Evolutionary conservation across 2,113 vertebrate genomes (phyloP), one percentile per base, ranked within the genome.

Genomic region (Elephas maximus): DNA sequence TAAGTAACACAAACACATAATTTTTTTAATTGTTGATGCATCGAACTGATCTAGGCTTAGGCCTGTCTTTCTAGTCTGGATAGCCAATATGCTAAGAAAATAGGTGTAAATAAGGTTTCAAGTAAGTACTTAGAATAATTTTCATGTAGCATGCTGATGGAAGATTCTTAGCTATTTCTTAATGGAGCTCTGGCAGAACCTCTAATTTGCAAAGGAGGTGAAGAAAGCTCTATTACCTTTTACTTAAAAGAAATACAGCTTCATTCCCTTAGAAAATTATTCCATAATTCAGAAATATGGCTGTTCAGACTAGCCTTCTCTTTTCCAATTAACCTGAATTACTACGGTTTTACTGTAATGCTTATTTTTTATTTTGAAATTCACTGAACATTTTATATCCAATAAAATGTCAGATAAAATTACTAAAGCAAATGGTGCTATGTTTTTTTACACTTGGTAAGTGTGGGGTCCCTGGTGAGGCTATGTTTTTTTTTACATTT

Each of bases 301-400:
- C 62, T 78, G n/a, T 84, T 95, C 45, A 69, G 18, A 63, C 28
- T 69, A 81, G 24, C 28, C 8, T 48, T 90, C 57, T 92, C 41
- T 87, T 87, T 93, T 71, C 76, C 62, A 91, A 24, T 88, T 85
- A 85, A 44, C 20, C 15, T 81, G 79, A 89, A 88, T 88, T 84
- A 41, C 12, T 81, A n/a, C 9, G 85, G 77, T 62, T 91, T 82
- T 88, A 78, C n/a, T 53, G 1, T 65, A 18, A 88, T 73, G 28
- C 65, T 88, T 82, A n/a, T 65, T 91, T 79, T 83, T 84, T 53
- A 79, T 65, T 93, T 84, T 79, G 69, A 45, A 92, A 88, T 93
- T 44, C 8, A 62, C 78, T 89, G 44, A 78, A 71, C 6, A 21
- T 88, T 91, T 60, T 69, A 2, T 92, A 80, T 37, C 44, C 67